phyloP scores from a whole-genome alignment of 1,140 invertebrate species.

The Bombus confusus region DNA sequence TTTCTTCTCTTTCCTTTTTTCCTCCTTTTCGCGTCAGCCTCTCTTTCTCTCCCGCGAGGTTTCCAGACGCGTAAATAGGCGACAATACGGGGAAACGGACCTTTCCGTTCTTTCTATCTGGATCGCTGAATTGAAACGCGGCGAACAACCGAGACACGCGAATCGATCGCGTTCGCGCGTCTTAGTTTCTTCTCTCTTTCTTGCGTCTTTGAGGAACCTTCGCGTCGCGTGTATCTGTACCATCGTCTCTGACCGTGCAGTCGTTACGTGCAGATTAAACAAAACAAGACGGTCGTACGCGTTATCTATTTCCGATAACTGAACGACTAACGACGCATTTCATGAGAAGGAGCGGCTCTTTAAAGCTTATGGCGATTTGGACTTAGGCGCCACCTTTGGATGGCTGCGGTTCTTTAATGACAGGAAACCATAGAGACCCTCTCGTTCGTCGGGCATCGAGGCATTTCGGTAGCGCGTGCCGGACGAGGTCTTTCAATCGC shows the following conservation, averaged over 20 bases:
- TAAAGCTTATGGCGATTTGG: background rate
- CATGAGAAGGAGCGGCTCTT: no score
- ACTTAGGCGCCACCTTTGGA: background rate
- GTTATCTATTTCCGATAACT: no score
- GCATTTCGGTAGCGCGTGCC: background rate
- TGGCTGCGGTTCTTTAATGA: background rate
- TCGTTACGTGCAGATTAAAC: background rate
- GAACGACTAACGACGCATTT: no score
- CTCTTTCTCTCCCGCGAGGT: background rate
- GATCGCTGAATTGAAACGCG: background rate
- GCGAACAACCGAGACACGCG: no score
- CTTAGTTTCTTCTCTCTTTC: background rate
- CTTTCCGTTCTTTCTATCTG: background rate
- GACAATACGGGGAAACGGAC: constrained; percentile 15
- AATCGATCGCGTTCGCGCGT: background rate
- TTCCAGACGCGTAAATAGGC: constrained; percentile 27
- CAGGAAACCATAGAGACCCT: background rate
- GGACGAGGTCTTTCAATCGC: constrained; percentile 8
- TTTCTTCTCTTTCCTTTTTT: background rate
- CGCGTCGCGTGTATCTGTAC: background rate
- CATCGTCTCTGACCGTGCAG: background rate
- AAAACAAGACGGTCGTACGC: background rate
- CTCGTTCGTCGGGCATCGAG: background rate
- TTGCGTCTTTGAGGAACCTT: background rate
- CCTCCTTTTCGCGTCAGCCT: background rate